phyloP scores from a whole-genome alignment of 2,888 invertebrate species.

The Limulus polyphemus region DNA sequence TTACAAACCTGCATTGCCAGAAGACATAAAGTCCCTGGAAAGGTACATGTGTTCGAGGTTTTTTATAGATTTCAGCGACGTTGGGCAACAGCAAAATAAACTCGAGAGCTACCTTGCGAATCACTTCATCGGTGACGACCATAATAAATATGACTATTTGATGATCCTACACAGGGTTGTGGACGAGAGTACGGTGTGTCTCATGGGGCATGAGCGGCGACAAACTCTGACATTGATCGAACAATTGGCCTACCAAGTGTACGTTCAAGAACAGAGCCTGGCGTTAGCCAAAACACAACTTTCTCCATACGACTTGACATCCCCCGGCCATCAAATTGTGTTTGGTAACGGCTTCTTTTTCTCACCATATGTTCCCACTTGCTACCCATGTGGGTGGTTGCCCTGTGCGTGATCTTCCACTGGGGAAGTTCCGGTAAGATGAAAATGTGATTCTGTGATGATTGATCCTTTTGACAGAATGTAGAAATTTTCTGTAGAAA shows the following conservation, averaged over 20 bases:
- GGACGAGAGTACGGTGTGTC: constrained; percentile 92
- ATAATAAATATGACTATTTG: constrained; percentile 90
- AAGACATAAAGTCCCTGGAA: constrained; percentile 80
- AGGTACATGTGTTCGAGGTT: constrained; percentile 99
- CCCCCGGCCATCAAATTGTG: no score
- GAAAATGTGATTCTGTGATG: no score
- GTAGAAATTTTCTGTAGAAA: no score
- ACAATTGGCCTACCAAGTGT: constrained; percentile 76
- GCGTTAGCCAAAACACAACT: no score
- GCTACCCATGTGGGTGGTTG: no score
- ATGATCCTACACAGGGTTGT: constrained; percentile 89
- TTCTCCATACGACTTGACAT: no score
- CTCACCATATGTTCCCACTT: no score
- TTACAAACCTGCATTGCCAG: constrained; percentile 76
- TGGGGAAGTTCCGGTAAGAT: no score
- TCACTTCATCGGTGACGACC: constrained; percentile 71
- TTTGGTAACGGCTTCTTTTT: no score
- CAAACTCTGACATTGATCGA: constrained; percentile 90
- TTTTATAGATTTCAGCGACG: constrained; percentile 98
- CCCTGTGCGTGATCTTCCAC: no score
- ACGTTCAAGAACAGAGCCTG: constrained; percentile 36
- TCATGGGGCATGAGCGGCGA: constrained; percentile 97
- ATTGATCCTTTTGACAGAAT: no score
- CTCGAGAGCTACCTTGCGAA: constrained; percentile 93
- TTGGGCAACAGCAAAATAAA: constrained; percentile 83